Evolutionary conservation across 2,888 invertebrate genomes (phyloP).

Genomic region (Microplitis deprimator): DNA sequence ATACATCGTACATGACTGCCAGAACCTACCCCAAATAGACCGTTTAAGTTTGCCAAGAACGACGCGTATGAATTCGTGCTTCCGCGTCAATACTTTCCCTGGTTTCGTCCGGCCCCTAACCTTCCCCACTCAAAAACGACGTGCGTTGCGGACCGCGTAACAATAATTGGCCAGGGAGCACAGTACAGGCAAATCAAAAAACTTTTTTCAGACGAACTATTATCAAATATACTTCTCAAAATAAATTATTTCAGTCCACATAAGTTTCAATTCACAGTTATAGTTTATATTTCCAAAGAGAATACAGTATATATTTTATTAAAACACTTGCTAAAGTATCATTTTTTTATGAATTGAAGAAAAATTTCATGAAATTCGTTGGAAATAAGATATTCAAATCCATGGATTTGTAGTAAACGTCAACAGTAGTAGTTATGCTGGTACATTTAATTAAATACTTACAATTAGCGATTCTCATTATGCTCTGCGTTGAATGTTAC

Average conservation of each 20-base stretch:
- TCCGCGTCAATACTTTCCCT: conserved; percentile 61
- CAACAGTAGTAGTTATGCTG: no score
- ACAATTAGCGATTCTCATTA: no score
- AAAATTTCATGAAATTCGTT: no score
- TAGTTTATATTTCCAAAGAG: not conserved
- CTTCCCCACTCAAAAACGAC: conserved; percentile 64
- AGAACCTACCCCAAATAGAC: conserved; percentile 66
- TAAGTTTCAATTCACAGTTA: not conserved
- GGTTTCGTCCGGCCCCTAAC: conserved; percentile 65
- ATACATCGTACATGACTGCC: conserved; percentile 39
- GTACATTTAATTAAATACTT: no score
- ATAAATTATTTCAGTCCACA: not conserved
- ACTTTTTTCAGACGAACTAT: conserved; percentile 32
- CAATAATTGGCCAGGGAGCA: conserved; percentile 59
- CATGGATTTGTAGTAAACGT: no score
- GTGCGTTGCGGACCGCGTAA: conserved; percentile 58
- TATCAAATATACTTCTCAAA: conserved; percentile 13
- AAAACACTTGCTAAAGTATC: no score
- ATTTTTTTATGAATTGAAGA: no score
- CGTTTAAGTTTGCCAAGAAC: conserved; percentile 60
- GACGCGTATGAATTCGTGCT: conserved; percentile 50
- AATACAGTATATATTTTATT: no score
- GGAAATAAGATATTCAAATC: no score
- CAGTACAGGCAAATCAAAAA: conserved; percentile 57
- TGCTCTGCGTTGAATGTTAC: no score